These are phyloP conservation scores for Miniopterus natalensis DNA, from an alignment of 2,113 vertebrate species.

Conservation along the genomic window DNA sequence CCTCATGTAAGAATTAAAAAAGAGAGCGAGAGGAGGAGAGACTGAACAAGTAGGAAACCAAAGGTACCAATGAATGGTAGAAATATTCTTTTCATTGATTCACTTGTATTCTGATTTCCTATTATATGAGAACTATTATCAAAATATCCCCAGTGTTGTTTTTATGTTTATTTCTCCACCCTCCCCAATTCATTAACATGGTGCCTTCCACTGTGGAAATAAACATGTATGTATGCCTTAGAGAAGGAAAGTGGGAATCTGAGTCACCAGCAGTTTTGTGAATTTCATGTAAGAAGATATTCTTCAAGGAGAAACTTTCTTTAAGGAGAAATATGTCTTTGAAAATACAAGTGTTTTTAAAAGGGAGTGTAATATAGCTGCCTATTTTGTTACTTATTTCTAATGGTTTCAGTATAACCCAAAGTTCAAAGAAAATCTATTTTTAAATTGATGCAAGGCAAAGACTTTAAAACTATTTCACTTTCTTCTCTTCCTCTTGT, in stretches of 20 bases:
- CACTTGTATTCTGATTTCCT: not conserved
- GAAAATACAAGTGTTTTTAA: slow-evolving; percentile 23
- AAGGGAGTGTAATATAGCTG: not conserved
- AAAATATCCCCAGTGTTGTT: not conserved
- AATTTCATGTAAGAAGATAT: slow-evolving; percentile 25
- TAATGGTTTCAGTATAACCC: not conserved
- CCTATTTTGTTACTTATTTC: slow-evolving; percentile 28
- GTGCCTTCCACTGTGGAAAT: not conserved
- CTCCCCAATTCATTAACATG: not conserved
- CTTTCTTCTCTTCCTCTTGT: not conserved
- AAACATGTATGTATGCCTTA: not conserved
- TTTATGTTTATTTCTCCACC: slow-evolving; percentile 19
- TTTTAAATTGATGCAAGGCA: not conserved
- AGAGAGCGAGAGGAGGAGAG: not conserved
- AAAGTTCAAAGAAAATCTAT: not conserved
- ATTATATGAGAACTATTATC: not conserved
- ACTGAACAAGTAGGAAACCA: not conserved
- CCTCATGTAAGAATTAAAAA: too few species aligned
- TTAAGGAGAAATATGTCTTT: slow-evolving; percentile 15
- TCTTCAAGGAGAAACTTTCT: slow-evolving; percentile 1
- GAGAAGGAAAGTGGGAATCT: not conserved
- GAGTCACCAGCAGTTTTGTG: not conserved
- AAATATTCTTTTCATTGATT: not conserved
- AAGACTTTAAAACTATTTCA: not conserved
- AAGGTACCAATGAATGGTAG: not conserved